These are phyloP conservation scores for Meandrina meandrites DNA, from an alignment of 92 coral and sea anemone genomes.

Conservation along the genomic window DNA sequence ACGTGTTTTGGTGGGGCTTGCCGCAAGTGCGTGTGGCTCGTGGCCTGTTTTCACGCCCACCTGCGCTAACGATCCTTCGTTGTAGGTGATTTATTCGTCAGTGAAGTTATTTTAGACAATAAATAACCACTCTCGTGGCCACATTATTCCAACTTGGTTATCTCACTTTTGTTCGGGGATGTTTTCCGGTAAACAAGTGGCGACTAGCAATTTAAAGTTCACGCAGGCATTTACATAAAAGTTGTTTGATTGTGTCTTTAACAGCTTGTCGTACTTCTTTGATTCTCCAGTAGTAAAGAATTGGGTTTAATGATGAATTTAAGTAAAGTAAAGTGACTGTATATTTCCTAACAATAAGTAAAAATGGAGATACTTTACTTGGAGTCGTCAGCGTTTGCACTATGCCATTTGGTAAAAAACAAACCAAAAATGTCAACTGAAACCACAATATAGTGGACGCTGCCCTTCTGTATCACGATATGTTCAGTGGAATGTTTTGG, in stretches of 20 bases:
- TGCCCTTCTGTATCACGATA: conserved; percentile 27
- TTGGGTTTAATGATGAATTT: neutral
- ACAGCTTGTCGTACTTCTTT: conserved; percentile 21
- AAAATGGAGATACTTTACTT: neutral
- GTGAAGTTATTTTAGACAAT: too few species aligned
- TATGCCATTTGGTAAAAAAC: conserved; percentile 17
- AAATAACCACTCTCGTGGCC: too few species aligned
- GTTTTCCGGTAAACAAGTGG: too few species aligned
- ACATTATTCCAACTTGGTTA: too few species aligned
- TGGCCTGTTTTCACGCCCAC: too few species aligned
- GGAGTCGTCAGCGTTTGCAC: neutral
- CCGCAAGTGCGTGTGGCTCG: too few species aligned
- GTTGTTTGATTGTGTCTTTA: neutral
- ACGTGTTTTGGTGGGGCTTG: too few species aligned
- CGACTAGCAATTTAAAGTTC: too few species aligned
- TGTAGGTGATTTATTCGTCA: too few species aligned
- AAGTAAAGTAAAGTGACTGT: neutral
- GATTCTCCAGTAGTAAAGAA: conserved; percentile 28
- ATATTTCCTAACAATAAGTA: neutral
- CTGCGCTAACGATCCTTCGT: too few species aligned
- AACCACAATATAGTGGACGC: conserved; percentile 21
- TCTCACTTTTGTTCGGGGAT: too few species aligned
- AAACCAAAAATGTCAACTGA: conserved; percentile 16
- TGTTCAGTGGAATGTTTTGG: neutral
- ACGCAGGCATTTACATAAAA: neutral